These are phyloP conservation scores for Bombycilla garrulus DNA, from an alignment of 2,113 vertebrate species.

Conservation along the genomic window DNA sequence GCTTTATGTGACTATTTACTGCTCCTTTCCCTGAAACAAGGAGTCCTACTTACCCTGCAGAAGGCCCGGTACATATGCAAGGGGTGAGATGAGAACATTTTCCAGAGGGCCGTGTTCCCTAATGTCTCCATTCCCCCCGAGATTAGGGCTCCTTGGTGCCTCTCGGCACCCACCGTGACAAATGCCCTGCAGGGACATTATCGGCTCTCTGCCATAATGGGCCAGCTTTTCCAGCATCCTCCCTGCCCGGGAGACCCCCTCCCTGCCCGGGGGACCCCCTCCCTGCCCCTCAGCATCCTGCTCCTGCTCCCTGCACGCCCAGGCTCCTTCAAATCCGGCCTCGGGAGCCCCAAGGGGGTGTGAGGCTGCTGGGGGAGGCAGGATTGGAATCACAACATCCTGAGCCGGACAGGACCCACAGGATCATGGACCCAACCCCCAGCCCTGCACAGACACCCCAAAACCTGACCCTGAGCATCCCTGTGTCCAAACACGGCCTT, in stretches of 20 bases:
- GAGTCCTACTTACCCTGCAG: slow-evolving; percentile 34
- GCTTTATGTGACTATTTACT: slow-evolving; percentile 69
- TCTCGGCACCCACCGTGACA: slow-evolving; percentile 15
- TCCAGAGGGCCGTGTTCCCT: not conserved
- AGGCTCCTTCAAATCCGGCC: not conserved
- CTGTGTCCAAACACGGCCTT: not conserved
- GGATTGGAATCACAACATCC: fast-evolving
- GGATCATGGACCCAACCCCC: fast-evolving
- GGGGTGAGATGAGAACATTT: slow-evolving; percentile 37
- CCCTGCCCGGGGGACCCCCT: too few relatives aligned
- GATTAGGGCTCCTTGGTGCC: slow-evolving; percentile 40
- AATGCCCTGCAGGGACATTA: slow-evolving; percentile 40
- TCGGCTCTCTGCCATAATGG: slow-evolving; percentile 16
- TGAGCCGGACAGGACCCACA: not conserved
- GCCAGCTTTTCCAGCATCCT: not conserved
- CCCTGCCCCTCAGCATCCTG: not conserved
- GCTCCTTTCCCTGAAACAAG: slow-evolving; percentile 49
- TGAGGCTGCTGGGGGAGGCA: fast-evolving
- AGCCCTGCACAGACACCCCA: not conserved
- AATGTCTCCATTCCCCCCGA: slow-evolving; percentile 51
- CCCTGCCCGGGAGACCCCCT: not conserved
- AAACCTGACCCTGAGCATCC: not conserved
- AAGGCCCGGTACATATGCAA: slow-evolving; percentile 34
- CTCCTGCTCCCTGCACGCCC: not conserved
- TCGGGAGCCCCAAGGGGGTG: not conserved